Base-by-base conservation (phyloP, 2,797 vertebrate species). In the Myoxocephalus aenaeus region DNA sequence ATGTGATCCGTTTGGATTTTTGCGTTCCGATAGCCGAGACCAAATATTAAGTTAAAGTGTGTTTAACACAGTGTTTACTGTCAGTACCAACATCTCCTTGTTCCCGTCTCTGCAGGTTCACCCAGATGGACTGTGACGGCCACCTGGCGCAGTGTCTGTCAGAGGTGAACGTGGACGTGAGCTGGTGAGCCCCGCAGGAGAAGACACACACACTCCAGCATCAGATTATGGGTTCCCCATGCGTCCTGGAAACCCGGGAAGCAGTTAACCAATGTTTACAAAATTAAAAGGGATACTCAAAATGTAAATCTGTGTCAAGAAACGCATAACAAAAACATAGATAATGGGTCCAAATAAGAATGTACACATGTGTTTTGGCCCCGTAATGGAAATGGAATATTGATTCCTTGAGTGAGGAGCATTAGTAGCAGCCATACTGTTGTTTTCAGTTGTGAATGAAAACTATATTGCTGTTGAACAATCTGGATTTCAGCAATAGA, bases 121-220 rank as follows among this genome's bases (percentile, higher is more conserved):
- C 95, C 2, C 96, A 96, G 88, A 80, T 96, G 94, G 96, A 98
- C 53, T 82, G 96, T 0, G 97, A 98, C 34, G 68, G 93, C 68
- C 97, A 99, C 90, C 96, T 99, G 3, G 97, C 97, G 18, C 95
- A 95, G 89, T 98, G 97, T 92, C 89, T 99, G 92, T 96, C 96
- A 0, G 96, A 97, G 74, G 96, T 96, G 29, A 91, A 94, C 0
- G 94, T 95, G 11, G 97, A 99, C n/a, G 44, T 97, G 58, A 73
- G 58, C 36, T 98, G 97, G 97, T 99, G 92, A 97, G 75, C 8
- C 51, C 25, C 1, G 25, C 34, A 20, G 18, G n/a, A 61, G 4
- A 20, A 58, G 17, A 22, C 18, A 54, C 22, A 34, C 32, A n/a
- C 11, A 20, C 20, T 58, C 57, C 57, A 36, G 34, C 34, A 59